Evolutionary conservation across 2,113 vertebrate genomes (phyloP).

Genomic region (Lepidothrix coronata): DNA sequence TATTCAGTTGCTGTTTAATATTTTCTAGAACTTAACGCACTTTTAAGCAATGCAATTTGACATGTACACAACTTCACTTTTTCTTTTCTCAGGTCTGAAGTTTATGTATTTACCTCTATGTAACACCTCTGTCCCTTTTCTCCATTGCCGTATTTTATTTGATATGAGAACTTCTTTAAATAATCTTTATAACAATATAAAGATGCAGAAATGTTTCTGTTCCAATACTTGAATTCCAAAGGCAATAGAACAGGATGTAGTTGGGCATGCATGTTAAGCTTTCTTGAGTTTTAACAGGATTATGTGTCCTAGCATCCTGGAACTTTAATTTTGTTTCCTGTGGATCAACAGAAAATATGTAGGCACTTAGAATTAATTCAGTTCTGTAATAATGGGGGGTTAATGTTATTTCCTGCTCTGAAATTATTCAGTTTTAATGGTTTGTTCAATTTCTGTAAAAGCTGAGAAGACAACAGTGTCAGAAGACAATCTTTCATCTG

Average conservation of each 20-base stretch:
- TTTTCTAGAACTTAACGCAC: background rate
- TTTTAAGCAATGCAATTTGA: background rate
- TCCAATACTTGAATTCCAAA: background rate
- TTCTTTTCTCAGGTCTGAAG: background rate
- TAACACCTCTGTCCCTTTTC: background rate
- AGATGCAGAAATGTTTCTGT: background rate
- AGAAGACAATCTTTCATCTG: constrained; percentile 55
- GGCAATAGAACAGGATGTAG: background rate
- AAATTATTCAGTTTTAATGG: background rate
- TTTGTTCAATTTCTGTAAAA: constrained; percentile 39
- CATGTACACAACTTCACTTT: background rate
- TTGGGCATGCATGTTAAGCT: background rate
- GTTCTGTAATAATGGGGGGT: background rate
- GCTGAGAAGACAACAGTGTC: constrained; percentile 55
- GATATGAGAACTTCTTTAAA: background rate
- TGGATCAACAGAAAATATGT: background rate
- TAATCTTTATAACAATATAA: background rate
- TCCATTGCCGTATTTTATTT: rapidly evolving
- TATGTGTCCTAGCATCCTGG: background rate
- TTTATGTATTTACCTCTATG: background rate
- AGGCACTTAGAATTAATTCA: background rate
- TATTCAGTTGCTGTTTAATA: background rate
- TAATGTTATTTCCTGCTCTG: background rate
- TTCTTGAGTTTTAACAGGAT: background rate
- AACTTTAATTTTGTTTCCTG: background rate